Evolutionary conservation across 2,797 vertebrate genomes (phyloP).

Genomic region (Peromyscus aztecus): DNA sequence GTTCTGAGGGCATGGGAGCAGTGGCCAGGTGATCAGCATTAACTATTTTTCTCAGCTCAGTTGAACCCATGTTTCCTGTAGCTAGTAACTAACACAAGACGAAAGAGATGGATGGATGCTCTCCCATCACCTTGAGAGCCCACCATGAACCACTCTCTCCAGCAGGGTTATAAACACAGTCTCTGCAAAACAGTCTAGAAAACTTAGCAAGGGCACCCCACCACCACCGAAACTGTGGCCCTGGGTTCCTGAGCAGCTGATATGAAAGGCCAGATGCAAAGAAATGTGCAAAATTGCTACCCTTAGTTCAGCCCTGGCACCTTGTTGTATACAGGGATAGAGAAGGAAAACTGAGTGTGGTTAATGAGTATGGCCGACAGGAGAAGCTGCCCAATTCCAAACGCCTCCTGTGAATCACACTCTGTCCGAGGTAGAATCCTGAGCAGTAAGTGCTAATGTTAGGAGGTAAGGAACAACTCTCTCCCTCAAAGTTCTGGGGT

Average conservation of each 20-base stretch:
- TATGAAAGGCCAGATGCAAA: not conserved
- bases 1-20: not conserved
- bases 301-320: fast-evolving
- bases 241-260: not conserved
- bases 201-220: not conserved
- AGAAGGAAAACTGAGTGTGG: not conserved
- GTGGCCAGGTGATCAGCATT: not conserved
- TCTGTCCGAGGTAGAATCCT: no score
- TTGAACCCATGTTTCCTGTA: not conserved
- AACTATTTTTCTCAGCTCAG: not conserved
- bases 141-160: not conserved
- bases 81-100: not conserved
- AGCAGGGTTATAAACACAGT: not conserved
- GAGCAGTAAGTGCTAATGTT: not conserved
- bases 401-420: not conserved
- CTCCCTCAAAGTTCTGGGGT: not conserved
- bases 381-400: not conserved
- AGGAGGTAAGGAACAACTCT: not conserved
- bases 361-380: not conserved
- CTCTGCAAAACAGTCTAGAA: not conserved
- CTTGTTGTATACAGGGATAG: not conserved
- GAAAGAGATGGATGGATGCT: not conserved
- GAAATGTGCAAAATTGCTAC: not conserved
- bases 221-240: fast-evolving
- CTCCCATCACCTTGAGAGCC: not conserved